Evolutionary conservation across 2,888 invertebrate genomes (phyloP).

Genomic region (Amorpha juglandis): DNA sequence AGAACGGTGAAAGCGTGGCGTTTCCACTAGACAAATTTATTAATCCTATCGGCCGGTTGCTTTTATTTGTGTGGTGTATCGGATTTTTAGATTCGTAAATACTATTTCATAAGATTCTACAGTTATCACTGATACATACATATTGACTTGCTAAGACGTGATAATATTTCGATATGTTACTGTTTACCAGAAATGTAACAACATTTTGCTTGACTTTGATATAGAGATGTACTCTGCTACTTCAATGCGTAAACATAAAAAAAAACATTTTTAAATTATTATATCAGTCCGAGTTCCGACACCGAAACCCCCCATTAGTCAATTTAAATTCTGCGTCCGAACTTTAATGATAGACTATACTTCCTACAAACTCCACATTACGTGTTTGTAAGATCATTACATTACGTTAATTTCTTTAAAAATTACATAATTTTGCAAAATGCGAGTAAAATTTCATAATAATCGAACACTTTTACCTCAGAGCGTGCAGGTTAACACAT

Average conservation of each 20-base stretch:
- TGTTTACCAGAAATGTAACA: no score
- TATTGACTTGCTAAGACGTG: background rate
- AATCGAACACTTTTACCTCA: conserved; percentile 33
- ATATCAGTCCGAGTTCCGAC: conserved; percentile 5
- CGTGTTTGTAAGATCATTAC: background rate
- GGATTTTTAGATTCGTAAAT: conserved; percentile 8
- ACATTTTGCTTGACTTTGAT: background rate
- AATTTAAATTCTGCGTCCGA: conserved; percentile 2
- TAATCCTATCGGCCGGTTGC: conserved; percentile 73
- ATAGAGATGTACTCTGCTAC: background rate
- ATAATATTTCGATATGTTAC: no score
- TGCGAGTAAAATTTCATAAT: conserved; percentile 2
- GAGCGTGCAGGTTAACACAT: conserved; percentile 50
- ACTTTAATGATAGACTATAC: conserved; percentile 3
- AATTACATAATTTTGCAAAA: background rate
- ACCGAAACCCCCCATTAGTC: background rate
- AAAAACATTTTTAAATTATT: background rate
- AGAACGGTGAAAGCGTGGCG: conserved; percentile 76
- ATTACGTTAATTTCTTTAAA: background rate
- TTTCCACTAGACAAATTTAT: conserved; percentile 82
- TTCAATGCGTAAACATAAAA: background rate
- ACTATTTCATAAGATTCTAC: background rate
- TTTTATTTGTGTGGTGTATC: conserved; percentile 56
- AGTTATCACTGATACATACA: no score
- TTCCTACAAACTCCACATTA: background rate